Evolutionary conservation across 2,888 invertebrate genomes (phyloP).

Genomic region (Amorpha juglandis): DNA sequence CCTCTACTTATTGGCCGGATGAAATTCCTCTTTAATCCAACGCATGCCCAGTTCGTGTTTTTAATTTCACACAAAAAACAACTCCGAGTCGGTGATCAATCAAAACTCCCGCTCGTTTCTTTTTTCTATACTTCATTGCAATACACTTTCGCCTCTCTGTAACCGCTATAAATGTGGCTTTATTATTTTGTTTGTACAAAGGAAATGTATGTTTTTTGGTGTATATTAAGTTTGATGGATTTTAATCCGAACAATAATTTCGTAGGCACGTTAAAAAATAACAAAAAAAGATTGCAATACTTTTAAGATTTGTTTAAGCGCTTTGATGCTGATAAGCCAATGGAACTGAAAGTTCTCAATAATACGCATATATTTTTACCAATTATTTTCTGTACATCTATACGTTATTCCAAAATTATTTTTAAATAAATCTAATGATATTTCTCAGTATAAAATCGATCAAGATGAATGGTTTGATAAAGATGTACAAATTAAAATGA

Average conservation of each 20-base stretch:
- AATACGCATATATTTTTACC: no score
- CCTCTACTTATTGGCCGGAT: constrained; percentile 66
- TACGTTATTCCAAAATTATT: no score
- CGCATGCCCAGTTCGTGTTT: constrained; percentile 78
- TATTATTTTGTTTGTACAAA: constrained; percentile 78
- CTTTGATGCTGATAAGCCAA: no score
- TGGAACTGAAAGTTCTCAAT: no score
- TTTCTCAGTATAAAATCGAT: neutral
- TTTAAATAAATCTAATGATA: no score
- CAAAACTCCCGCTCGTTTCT: constrained; percentile 75
- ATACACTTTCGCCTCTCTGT: constrained; percentile 78
- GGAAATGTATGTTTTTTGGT: constrained; percentile 75
- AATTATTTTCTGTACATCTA: no score
- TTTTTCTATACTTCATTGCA: constrained; percentile 79
- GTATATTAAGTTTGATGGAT: constrained; percentile 75
- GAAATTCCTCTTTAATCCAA: constrained; percentile 81
- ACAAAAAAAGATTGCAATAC: neutral
- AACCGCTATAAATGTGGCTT: constrained; percentile 76
- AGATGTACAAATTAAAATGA: constrained; percentile 39
- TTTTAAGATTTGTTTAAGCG: neutral
- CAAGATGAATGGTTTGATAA: neutral
- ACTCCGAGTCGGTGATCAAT: constrained; percentile 81
- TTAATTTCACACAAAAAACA: constrained; percentile 83
- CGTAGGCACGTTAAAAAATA: constrained; percentile 5
- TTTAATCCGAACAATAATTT: constrained; percentile 49